Conservation (phyloP, 2,113 vertebrate species). For the Microtus pennsylvanicus region DNA sequence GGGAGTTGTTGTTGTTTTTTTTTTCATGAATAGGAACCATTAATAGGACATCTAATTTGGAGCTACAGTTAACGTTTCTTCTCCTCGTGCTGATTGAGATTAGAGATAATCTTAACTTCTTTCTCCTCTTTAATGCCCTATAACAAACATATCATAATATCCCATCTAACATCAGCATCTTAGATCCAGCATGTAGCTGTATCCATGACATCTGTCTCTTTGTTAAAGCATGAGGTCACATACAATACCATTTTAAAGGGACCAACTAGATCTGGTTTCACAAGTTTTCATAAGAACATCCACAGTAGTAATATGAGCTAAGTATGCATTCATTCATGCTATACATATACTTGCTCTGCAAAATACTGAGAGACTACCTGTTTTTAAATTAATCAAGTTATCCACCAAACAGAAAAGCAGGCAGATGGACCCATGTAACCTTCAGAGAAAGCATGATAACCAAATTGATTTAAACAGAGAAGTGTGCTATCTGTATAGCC, state of each 20-base stretch:
- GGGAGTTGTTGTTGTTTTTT: neutral
- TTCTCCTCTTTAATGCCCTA: neutral
- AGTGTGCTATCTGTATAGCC: neutral
- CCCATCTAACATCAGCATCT: neutral
- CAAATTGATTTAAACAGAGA: neutral
- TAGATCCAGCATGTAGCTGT: neutral
- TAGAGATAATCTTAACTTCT: neutral
- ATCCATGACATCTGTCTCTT: neutral
- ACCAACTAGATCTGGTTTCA: neutral
- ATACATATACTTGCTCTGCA: neutral
- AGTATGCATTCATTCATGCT: neutral
- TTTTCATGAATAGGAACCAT: neutral
- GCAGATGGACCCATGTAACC: neutral
- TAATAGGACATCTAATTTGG: neutral
- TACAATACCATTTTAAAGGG: neutral
- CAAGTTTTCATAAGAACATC: neutral
- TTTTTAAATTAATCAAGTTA: neutral
- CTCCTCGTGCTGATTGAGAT: neutral
- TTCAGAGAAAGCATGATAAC: neutral
- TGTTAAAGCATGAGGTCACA: neutral
- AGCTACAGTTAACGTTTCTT: neutral
- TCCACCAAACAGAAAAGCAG: neutral
- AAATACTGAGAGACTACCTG: conserved; percentile 22
- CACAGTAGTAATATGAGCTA: neutral
- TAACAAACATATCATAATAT: neutral